Conservation (phyloP, 2,888 invertebrate species). For the Agrochola litura region DNA sequence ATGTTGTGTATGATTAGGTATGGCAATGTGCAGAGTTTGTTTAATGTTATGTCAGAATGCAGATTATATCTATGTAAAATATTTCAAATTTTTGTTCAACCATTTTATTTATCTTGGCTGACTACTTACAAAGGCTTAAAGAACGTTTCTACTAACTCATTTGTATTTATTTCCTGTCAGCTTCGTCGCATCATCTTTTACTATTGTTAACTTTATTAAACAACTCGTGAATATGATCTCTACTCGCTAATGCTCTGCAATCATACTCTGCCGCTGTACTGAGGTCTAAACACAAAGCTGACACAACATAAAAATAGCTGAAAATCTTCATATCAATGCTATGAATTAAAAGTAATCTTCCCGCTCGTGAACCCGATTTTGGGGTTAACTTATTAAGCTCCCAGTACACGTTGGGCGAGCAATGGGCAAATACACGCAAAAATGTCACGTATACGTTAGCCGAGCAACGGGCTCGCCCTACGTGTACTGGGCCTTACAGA, state of each 20-base stretch:
- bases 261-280: slow-evolving; percentile 5
- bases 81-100: too few species aligned
- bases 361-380: slow-evolving; percentile 18
- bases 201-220: background rate
- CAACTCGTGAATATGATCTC: background rate
- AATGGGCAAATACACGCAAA: too few species aligned
- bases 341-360: slow-evolving; percentile 2
- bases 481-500: too few species aligned
- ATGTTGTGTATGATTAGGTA: background rate
- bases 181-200: background rate
- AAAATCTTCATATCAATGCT: background rate
- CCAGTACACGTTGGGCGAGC: too few species aligned
- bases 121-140: too few species aligned
- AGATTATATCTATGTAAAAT: background rate
- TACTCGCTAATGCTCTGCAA: background rate
- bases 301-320: background rate
- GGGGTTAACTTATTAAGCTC: slow-evolving; percentile 25
- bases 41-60: background rate
- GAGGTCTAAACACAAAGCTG: background rate
- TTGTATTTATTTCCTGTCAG: background rate
- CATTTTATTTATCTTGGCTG: too few species aligned
- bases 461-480: too few species aligned
- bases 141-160: background rate
- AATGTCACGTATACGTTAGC: too few species aligned
- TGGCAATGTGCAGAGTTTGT: too few species aligned